Base-by-base conservation (phyloP, 64 coral and sea anemone species). In the Anthopleura sola region DNA sequence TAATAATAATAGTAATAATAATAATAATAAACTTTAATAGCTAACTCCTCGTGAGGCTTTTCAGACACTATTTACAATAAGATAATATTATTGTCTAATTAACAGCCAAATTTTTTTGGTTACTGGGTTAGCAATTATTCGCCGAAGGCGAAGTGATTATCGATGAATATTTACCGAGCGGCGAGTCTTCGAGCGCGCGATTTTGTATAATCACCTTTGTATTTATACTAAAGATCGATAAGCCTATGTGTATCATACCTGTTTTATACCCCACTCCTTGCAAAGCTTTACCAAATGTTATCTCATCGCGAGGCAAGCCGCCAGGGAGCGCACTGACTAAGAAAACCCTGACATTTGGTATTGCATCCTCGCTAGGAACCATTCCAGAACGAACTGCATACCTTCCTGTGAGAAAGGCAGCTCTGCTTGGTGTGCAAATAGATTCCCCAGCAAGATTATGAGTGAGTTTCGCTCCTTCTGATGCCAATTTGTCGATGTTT, bases 381-480 rank as follows among this genome's bases (percentile, higher is more conserved):
- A 81, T 24, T 36, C 90, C 90, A 13, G 90, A 86, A 33, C 89
- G 49, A 24, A 91, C 33, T 19, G 84, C 49, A 44, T 44, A 44
- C 9, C 40, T 44, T 48, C 83, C 84, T 49, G 83, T 91, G 18
- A 91, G 53, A 6, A 86, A 20, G 5, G 90, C 90, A 15, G 90
- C 90, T 50, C 90, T 78, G 75, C 78, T 86, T 32, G 84, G 90
- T 31, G 84, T 91, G 38, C 90, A 91, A 8, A 91, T 40, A 21
- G 90, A 91, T 55, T 91, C 90, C 0, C 78, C 58, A 4, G 33
- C 36, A 0, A 91, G 50, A 75, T 86, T 85, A 13, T 91, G 90
- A 20, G 24, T 56, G 44, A 86, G 33, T 15, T 34, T 77, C n/a
- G 89, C 89, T 60, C 89, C 89, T 66, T 79, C 29, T 23, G 71